Conservation (phyloP, 1,140 invertebrate genomes). For the Halictus rubicundus region DNA sequence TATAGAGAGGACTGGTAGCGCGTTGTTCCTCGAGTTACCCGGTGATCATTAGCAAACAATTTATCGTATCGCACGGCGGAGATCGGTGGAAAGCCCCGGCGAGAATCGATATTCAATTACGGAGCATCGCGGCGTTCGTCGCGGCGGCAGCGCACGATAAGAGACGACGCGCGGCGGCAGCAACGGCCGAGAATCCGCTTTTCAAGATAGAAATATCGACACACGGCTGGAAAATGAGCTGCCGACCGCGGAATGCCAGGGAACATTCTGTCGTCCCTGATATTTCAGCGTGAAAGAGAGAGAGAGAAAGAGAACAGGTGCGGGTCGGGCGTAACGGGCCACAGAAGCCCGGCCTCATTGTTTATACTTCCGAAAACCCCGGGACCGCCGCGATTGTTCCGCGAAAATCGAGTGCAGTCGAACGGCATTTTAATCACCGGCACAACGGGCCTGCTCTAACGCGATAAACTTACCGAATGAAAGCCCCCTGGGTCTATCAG, state of each 20-base stretch:
- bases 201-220: slow-evolving; percentile 12
- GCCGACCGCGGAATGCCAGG: background rate
- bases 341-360: background rate
- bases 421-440: slow-evolving; percentile 14
- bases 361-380: background rate
- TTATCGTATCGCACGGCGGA: slow-evolving; percentile 25
- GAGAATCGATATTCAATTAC: slow-evolving; percentile 48
- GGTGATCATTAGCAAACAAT: slow-evolving; percentile 28
- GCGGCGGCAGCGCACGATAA: too few species aligned
- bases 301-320: too few species aligned
- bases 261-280: background rate
- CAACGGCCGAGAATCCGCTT: slow-evolving; percentile 4
- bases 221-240: slow-evolving; percentile 23
- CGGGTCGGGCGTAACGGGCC: background rate
- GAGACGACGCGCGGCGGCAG: too few species aligned
- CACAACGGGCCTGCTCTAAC: background rate
- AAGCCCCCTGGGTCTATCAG: background rate
- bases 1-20: too few species aligned
- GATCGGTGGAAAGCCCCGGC: slow-evolving; percentile 1
- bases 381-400: background rate
- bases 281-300: background rate
- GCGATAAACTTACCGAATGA: background rate
- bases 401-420: slow-evolving; percentile 2
- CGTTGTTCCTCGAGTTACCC: background rate
- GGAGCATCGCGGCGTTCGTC: background rate